phyloP scores from a whole-genome alignment of 2,797 vertebrate genomes.

The Acanthiza pusilla region DNA sequence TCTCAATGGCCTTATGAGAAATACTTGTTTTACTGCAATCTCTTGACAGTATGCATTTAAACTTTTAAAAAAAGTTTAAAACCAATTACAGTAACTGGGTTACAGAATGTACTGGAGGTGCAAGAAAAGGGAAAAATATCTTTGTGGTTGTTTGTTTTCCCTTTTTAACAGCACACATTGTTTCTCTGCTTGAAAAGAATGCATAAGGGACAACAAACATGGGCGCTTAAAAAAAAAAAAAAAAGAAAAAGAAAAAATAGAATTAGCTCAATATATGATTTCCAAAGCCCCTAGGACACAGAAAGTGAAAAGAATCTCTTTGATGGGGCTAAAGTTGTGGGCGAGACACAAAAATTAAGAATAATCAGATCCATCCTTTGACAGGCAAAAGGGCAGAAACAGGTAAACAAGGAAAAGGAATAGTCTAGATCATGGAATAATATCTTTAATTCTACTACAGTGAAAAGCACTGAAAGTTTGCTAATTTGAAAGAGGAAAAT shows the following conservation, averaged over 20 bases:
- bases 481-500: background rate
- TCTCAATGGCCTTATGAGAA: background rate
- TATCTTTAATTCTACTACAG: background rate
- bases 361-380: background rate
- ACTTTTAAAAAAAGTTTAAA: background rate
- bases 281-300: background rate
- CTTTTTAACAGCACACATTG: background rate
- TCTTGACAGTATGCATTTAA: background rate
- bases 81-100: conserved; percentile 9
- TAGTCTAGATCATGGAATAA: background rate
- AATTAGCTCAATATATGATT: background rate
- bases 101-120: background rate
- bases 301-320: background rate
- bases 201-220: background rate
- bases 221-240: background rate
- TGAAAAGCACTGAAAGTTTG: background rate
- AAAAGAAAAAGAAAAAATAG: background rate
- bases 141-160: background rate
- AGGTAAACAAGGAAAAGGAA: background rate
- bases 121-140: background rate
- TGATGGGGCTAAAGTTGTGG: background rate
- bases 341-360: background rate
- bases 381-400: background rate
- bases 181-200: background rate
- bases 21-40: background rate